phyloP scores from a whole-genome alignment of 2,797 vertebrate species.

The Sphaeramia orbicularis region DNA sequence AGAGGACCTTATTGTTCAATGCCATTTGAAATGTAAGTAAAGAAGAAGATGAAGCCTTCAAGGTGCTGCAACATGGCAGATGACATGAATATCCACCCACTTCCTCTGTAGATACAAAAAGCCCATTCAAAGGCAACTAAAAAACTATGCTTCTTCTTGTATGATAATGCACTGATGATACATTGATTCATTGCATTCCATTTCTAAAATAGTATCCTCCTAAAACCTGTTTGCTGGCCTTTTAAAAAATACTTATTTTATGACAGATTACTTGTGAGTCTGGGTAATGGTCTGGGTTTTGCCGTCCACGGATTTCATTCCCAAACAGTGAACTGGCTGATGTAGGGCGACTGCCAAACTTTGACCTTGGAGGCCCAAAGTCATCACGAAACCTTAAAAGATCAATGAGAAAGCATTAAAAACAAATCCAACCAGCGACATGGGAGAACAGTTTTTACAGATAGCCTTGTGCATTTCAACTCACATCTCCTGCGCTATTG shows the following conservation, averaged over 20 bases:
- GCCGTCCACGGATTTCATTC: constrained; percentile 31
- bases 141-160: too few relatives aligned
- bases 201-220: too few relatives aligned
- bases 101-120: too few relatives aligned
- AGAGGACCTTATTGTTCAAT: too few relatives aligned
- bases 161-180: too few relatives aligned
- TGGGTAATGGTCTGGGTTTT: constrained; percentile 31
- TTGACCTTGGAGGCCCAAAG: constrained; percentile 32
- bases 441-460: neutral
- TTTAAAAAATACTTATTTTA: constrained; percentile 10
- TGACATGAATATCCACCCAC: too few relatives aligned
- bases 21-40: too few relatives aligned
- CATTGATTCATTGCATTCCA: too few relatives aligned
- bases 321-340: neutral
- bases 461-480: constrained; percentile 6
- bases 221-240: too few relatives aligned
- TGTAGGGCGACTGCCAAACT: constrained; percentile 18
- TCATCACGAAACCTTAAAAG: constrained; percentile 51
- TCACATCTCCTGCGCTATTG: constrained; percentile 72
- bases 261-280: constrained; percentile 55
- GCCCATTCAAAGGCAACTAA: too few relatives aligned
- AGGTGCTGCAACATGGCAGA: too few relatives aligned
- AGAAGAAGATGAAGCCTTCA: too few relatives aligned
- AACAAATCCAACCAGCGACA: neutral
- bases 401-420: constrained; percentile 19